Evolutionary conservation across 1,140 invertebrate genomes (phyloP).

Genomic region (Drosophila willistoni): DNA sequence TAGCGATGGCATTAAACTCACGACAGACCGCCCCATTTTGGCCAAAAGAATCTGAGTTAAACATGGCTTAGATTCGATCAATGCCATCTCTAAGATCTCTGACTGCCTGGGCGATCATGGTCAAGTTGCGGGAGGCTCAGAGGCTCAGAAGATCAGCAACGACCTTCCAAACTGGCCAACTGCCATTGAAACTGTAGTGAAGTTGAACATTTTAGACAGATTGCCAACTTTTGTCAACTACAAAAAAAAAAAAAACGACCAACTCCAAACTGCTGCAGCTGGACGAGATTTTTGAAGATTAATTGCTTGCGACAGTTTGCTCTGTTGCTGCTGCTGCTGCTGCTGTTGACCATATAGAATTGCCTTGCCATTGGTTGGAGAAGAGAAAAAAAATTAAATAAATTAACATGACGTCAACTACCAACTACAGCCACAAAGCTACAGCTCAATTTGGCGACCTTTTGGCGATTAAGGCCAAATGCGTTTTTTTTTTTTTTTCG

Average conservation of each 20-base stretch:
- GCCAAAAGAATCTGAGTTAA: no score
- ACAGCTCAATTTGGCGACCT: slow-evolving; percentile 66
- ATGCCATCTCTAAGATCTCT: neutral
- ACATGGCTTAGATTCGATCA: no score
- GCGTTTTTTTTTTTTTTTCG: slow-evolving; percentile 33
- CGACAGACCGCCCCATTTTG: no score
- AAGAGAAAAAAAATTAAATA: slow-evolving; percentile 21
- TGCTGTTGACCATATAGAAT: slow-evolving; percentile 68
- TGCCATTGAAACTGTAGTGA: slow-evolving; percentile 74
- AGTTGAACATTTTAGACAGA: slow-evolving; percentile 77
- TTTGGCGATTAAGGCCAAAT: slow-evolving; percentile 59
- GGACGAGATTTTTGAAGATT: slow-evolving; percentile 73
- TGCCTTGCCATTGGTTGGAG: slow-evolving; percentile 33
- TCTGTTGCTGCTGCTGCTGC: slow-evolving; percentile 36
- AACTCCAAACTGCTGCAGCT: slow-evolving; percentile 48
- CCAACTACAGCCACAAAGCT: slow-evolving; percentile 53
- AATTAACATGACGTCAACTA: slow-evolving; percentile 61
- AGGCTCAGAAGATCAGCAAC: slow-evolving; percentile 18
- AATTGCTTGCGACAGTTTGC: slow-evolving; percentile 79
- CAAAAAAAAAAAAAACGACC: slow-evolving; percentile 31
- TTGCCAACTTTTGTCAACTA: slow-evolving; percentile 75
- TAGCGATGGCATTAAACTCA: neutral
- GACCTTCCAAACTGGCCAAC: slow-evolving; percentile 66
- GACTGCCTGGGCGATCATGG: slow-evolving; percentile 11
- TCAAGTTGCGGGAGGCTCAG: slow-evolving; percentile 54